Conservation (phyloP, 1,140 invertebrate species). For the Rhyacophila brunnea region DNA sequence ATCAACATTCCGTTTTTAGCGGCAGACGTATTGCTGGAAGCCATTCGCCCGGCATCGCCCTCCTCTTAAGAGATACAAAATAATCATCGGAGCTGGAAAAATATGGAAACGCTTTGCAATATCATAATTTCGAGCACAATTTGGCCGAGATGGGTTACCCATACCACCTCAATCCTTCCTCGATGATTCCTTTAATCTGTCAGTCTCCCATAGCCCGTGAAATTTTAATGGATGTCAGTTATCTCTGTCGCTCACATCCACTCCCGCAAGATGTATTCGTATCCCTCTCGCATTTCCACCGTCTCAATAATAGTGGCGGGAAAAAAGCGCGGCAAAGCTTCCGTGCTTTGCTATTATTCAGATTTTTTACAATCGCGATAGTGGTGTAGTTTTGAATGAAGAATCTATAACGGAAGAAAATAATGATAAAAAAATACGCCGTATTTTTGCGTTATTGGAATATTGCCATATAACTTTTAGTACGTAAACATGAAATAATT, state of each 20-base stretch:
- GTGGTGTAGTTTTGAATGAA: not conserved
- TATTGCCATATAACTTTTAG: too few relatives aligned
- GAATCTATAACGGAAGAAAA: not conserved
- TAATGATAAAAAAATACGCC: too few relatives aligned
- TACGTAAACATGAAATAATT: too few relatives aligned
- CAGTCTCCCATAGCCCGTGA: constrained; percentile 34
- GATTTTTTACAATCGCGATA: not conserved
- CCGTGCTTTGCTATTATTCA: not conserved
- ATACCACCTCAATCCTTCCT: constrained; percentile 22
- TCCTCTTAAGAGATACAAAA: constrained; percentile 15
- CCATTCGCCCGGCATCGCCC: not conserved
- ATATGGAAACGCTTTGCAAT: constrained; percentile 21
- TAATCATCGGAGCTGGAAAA: constrained; percentile 20
- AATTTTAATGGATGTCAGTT: constrained; percentile 37
- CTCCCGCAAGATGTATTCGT: constrained; percentile 9
- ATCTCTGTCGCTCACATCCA: constrained; percentile 10
- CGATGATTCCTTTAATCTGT: constrained; percentile 38
- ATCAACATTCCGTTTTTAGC: constrained; percentile 15
- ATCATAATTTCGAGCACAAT: constrained; percentile 27
- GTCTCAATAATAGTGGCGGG: not conserved
- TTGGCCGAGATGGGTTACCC: constrained; percentile 1
- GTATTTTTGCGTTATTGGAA: too few relatives aligned
- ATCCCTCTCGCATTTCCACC: not conserved
- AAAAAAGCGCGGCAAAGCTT: not conserved
- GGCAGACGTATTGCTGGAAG: constrained; percentile 11